Percentiles rank a stretch among this genome's conserved stretches.
These are phyloP conservation scores for Apus apus DNA, from an alignment of 2,113 vertebrate genomes.

Conservation along the genomic window DNA sequence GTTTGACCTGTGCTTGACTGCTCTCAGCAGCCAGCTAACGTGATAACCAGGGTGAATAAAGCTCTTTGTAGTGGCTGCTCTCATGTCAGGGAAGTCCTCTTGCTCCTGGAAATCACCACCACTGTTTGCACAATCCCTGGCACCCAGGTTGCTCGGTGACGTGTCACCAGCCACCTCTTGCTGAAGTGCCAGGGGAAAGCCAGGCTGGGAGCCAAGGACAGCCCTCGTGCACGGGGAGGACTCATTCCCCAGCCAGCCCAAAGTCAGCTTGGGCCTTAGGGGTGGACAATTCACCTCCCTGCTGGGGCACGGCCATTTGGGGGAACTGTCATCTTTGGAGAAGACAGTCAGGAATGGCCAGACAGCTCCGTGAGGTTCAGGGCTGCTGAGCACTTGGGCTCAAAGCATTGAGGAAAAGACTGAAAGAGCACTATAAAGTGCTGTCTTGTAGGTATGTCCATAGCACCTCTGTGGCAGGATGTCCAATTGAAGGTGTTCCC, in stretches of 20 bases:
- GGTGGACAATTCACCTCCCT: not conserved
- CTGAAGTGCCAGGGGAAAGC: not conserved
- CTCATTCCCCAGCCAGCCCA: accelerated
- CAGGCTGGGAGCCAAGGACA: not conserved
- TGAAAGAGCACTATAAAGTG: not conserved
- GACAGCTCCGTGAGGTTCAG: not conserved
- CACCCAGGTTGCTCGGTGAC: accelerated
- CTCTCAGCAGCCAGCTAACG: not conserved
- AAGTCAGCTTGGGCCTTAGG: accelerated
- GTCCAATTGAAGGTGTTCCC: not conserved
- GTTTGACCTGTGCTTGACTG: not conserved
- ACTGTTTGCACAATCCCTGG: not conserved
- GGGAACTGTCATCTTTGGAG: not conserved
- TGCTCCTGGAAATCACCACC: conserved; percentile 28
- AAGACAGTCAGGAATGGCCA: not conserved
- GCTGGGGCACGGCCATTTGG: accelerated
- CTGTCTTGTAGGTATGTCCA: not conserved
- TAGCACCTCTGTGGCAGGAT: not conserved
- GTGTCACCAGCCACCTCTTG: not conserved
- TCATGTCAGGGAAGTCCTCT: not conserved
- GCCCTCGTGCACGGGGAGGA: accelerated
- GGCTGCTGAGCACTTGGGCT: not conserved
- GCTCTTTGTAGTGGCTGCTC: not conserved
- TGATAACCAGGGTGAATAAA: not conserved
- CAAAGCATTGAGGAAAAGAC: not conserved